Evolutionary conservation across 2,113 vertebrate genomes (phyloP).

Genomic region (Gambusia affinis): DNA sequence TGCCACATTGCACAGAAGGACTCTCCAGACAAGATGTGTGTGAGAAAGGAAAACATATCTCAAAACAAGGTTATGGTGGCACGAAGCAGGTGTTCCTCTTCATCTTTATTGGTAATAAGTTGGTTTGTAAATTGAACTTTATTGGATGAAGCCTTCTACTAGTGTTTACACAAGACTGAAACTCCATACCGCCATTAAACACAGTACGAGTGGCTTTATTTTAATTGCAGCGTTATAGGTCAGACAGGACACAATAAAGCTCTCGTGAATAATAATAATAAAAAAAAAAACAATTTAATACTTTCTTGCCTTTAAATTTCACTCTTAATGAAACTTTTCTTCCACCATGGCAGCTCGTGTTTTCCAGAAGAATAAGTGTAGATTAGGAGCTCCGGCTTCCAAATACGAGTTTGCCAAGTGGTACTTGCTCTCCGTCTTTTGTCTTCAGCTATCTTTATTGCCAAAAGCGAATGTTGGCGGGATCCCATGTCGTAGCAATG

Average conservation of each 20-base stretch:
- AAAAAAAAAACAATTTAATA: neutral
- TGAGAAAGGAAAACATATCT: slow-evolving; percentile 55
- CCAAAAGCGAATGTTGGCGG: slow-evolving; percentile 81
- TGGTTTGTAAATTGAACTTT: slow-evolving; percentile 78
- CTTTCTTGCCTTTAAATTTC: neutral
- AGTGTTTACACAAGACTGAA: slow-evolving; percentile 66
- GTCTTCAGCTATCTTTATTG: slow-evolving; percentile 78
- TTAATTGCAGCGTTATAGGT: slow-evolving; percentile 41
- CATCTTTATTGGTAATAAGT: slow-evolving; percentile 78
- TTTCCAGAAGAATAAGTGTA: slow-evolving; percentile 23
- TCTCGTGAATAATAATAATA: neutral
- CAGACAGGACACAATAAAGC: slow-evolving; percentile 31
- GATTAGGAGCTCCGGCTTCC: slow-evolving; percentile 54
- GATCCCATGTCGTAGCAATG: slow-evolving; percentile 77
- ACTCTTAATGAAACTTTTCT: slow-evolving; percentile 24
- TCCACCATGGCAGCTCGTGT: slow-evolving; percentile 15
- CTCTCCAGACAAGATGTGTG: slow-evolving; percentile 33
- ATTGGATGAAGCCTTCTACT: slow-evolving; percentile 71
- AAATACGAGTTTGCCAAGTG: slow-evolving; percentile 68
- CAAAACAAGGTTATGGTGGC: slow-evolving; percentile 63
- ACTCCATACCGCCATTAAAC: slow-evolving; percentile 35
- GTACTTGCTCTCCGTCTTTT: slow-evolving; percentile 72
- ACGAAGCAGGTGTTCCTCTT: slow-evolving; percentile 72
- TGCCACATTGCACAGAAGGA: slow-evolving; percentile 69
- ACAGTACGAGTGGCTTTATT: slow-evolving; percentile 33